Percentiles rank a stretch among this genome's conserved stretches.
These are phyloP conservation scores for Numenius phaeopus DNA, from an alignment of 2,797 vertebrate genomes.

Conservation along the genomic window DNA sequence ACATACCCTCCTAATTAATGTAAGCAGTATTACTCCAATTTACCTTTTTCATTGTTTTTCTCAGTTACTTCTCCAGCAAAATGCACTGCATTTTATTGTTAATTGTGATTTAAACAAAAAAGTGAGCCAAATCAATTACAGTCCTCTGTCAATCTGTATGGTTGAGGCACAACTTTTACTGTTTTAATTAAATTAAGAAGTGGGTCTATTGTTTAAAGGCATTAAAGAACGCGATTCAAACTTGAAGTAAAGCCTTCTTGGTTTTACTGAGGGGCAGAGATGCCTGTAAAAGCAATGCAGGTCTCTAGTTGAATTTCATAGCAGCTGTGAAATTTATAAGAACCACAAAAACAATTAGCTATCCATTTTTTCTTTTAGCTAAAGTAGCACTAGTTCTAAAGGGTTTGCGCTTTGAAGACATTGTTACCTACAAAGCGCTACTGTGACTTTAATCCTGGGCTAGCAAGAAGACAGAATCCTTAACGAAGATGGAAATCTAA, in stretches of 20 bases:
- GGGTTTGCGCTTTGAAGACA: not conserved
- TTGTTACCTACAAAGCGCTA: not conserved
- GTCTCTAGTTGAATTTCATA: conserved; percentile 84
- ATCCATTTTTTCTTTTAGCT: not conserved
- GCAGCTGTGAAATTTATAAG: conserved; percentile 84
- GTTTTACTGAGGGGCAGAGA: conserved; percentile 69
- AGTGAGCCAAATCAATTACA: conserved; percentile 77
- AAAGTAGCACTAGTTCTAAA: conserved; percentile 22
- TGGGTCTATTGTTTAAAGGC: conserved; percentile 74
- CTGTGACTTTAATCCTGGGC: not conserved
- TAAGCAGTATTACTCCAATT: conserved; percentile 18
- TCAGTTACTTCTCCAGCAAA: conserved; percentile 60
- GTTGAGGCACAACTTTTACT: conserved; percentile 76
- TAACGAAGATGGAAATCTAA: conserved; percentile 3
- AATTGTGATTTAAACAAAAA: conserved; percentile 65
- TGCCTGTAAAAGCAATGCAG: conserved; percentile 78
- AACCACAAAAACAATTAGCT: conserved; percentile 70
- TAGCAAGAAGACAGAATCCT: not conserved
- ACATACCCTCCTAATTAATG: conserved; percentile 56
- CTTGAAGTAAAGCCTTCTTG: conserved; percentile 65
- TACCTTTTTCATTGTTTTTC: conserved; percentile 67
- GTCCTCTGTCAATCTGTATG: conserved; percentile 69
- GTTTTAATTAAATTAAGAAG: conserved; percentile 85
- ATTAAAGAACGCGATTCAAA: conserved; percentile 75
- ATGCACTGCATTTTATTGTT: conserved; percentile 58